A percentile compares a stretch with the other conserved stretches of the same genome.
These are phyloP conservation scores for Calliphora vicina DNA, from an alignment of 1,140 invertebrate genomes.

Conservation along the genomic window DNA sequence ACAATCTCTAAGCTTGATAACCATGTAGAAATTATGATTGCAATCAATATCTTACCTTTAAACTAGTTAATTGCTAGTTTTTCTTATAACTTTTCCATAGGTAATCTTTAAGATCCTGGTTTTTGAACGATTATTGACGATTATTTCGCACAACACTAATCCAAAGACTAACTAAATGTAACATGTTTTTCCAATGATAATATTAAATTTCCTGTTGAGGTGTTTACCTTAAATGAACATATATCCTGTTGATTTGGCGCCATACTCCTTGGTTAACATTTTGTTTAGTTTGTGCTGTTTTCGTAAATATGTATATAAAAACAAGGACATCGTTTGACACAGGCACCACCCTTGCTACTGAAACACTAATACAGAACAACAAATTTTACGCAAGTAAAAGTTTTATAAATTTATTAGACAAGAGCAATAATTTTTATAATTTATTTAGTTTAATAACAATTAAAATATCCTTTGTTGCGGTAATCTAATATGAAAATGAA, in stretches of 20 bases:
- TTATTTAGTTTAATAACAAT: not conserved
- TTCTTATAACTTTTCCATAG: too few species aligned
- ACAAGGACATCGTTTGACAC: not conserved
- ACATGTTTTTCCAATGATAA: not conserved
- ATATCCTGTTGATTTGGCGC: constrained; percentile 12
- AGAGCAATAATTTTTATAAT: not conserved
- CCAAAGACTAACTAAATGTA: not conserved
- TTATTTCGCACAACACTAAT: not conserved
- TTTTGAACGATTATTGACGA: too few species aligned
- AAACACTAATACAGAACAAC: too few species aligned
- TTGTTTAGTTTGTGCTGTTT: not conserved
- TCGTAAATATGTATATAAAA: not conserved
- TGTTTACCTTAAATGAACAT: constrained; percentile 4
- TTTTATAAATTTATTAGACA: not conserved
- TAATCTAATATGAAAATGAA: too few species aligned
- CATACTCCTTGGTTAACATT: not conserved
- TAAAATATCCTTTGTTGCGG: not conserved
- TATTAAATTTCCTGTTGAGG: constrained; percentile 11
- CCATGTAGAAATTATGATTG: too few species aligned
- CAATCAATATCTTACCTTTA: too few species aligned
- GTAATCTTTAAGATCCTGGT: too few species aligned
- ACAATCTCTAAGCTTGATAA: too few species aligned
- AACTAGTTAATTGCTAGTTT: too few species aligned
- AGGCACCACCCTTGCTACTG: not conserved
- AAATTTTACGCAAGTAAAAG: too few species aligned